Conservation (phyloP, 2,797 vertebrate species). For the Chaetophractus vellerosus region DNA sequence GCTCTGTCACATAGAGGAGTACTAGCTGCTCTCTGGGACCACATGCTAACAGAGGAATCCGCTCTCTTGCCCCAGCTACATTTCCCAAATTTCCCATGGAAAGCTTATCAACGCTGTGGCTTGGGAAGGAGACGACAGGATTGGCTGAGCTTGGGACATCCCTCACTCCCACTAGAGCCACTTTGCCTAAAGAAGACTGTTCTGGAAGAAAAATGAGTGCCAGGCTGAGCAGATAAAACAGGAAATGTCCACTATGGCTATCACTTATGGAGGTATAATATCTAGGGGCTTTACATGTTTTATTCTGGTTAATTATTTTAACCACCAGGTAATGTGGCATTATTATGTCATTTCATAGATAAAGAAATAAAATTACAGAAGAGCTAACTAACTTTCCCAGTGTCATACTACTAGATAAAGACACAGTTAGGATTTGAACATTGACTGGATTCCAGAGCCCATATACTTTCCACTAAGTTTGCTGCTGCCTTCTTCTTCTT, state of each 20-base stretch:
- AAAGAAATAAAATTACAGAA: not conserved
- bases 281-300: not conserved
- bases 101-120: not conserved
- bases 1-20: not conserved
- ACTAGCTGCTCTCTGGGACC: not conserved
- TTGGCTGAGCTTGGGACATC: not conserved
- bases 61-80: not conserved
- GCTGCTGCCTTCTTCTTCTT: not conserved
- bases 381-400: not conserved
- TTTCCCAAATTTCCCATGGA: not conserved
- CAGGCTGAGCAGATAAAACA: not conserved
- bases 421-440: not conserved
- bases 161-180: not conserved
- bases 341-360: not conserved
- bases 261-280: not conserved
- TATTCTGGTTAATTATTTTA: not conserved
- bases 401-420: not conserved
- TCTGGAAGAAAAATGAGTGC: not conserved
- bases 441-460: not conserved
- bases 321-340: not conserved
- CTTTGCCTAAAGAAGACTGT: not conserved
- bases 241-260: not conserved
- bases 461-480: constrained; percentile 9
- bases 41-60: not conserved
- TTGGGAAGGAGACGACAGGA: not conserved